Base-by-base conservation (phyloP, 2,113 vertebrate species). In the Climacteris rufus region DNA sequence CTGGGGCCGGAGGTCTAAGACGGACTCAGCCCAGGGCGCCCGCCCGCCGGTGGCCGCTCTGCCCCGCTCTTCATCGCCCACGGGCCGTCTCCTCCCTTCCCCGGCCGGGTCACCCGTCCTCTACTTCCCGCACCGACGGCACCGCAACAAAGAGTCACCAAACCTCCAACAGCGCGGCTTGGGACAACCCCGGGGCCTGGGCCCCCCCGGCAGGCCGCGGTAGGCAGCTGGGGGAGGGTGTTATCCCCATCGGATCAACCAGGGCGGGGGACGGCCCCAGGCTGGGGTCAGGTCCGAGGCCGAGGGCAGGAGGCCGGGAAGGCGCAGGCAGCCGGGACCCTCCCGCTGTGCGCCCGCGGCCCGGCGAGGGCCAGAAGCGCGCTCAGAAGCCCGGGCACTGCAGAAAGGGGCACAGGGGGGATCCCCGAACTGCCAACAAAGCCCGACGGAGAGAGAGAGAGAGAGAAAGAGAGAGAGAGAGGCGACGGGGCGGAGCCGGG, bases 71-170 rank as follows among this genome's bases (percentile, higher is more conserved):
- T 45, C 66, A 12, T 20, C 5, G 6, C 33, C 25, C 50, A 42
- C 7, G 4, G 52, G 52, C 77, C 35, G 7, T 20, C 11, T 9
- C 40, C 33, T 33, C 16, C 22, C 11, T 9, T 53, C 28, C n/a
- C 24, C 11, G 11, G 37, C 27, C 11, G 24, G 35, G 75, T 70
- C 59, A 61, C 27, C 44, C 8, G 6, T 30, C 33, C n/a, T 50
- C 24, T 10, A 13, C 17, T 22, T 37, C 25, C 11, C 8, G 49
- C 66, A 88, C 61, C 39, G 71, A 93, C 56, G 47, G 54, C 52
- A 44, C 39, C 50, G 87, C 85, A 61, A 97, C 96, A 97, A 97
- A 97, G 94, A 96, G 79, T 84, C 87, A 82, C 80, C 94, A 91
- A 88, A 87, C 69, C 78, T 94, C 81, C 93, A 69, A 64, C 93